Conservation (phyloP, 2,888 invertebrate species). For the Pantelozetes paolii region DNA sequence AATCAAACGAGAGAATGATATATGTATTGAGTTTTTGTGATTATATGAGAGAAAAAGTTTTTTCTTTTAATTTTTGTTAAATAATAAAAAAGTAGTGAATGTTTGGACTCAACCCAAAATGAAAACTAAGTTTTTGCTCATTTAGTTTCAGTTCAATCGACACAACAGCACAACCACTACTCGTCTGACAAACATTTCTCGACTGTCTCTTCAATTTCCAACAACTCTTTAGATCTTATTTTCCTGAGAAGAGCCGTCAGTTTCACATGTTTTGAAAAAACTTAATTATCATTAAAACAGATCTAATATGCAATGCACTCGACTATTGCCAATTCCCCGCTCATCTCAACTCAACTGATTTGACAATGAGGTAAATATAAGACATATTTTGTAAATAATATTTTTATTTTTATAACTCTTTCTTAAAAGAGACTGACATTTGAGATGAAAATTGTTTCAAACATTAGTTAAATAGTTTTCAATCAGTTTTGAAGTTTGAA, state of each 20-base stretch:
- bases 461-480: too few species aligned
- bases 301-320: background rate
- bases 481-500: too few species aligned
- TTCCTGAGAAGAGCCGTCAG: background rate
- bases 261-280: constrained; percentile 14
- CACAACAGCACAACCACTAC: constrained; percentile 15
- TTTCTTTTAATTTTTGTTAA: background rate
- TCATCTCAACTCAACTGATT: background rate
- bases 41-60: background rate
- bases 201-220: background rate
- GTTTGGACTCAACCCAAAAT: constrained; percentile 20
- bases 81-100: background rate
- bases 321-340: constrained; percentile 15
- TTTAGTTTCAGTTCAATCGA: constrained; percentile 16
- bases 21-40: constrained; percentile 3
- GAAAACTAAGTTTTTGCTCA: constrained; percentile 17
- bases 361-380: constrained; percentile 25
- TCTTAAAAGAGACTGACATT: background rate
- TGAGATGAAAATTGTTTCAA: background rate
- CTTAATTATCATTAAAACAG: background rate
- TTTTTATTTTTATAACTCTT: background rate
- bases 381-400: too few species aligned
- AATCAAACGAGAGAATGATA: background rate
- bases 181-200: background rate
- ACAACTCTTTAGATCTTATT: background rate